These are phyloP conservation scores for Pantelozetes paolii DNA, from an alignment of 2,888 invertebrate genomes.

Conservation along the genomic window DNA sequence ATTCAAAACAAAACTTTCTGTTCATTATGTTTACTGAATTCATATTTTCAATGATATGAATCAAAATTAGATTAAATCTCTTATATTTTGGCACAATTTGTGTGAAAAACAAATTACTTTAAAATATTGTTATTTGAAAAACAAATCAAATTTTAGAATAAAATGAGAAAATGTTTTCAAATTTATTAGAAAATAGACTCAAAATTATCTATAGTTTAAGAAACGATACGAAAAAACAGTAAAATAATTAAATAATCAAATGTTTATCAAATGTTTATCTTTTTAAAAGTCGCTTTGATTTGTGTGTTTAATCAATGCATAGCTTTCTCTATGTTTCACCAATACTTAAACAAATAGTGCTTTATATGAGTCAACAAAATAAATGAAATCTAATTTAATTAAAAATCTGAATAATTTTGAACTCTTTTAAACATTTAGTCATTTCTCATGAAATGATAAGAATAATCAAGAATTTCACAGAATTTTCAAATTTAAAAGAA, in stretches of 20 bases:
- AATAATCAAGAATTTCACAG: background rate
- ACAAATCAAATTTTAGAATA: too few species aligned
- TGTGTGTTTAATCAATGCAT: background rate
- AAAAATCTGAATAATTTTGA: background rate
- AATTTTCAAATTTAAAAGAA: background rate
- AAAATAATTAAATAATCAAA: background rate
- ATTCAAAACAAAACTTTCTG: background rate
- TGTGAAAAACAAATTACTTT: too few species aligned
- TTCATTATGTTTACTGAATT: background rate
- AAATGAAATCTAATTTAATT: background rate
- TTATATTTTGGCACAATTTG: too few species aligned
- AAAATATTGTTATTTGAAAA: too few species aligned
- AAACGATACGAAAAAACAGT: background rate
- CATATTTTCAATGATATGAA: too few species aligned
- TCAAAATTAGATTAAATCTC: too few species aligned
- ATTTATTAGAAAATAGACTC: too few species aligned
- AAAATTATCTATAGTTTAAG: too few species aligned
- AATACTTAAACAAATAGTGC: background rate
- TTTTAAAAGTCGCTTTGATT: background rate
- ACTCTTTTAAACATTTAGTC: background rate
- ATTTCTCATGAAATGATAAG: background rate
- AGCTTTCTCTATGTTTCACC: background rate
- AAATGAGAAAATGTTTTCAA: too few species aligned
- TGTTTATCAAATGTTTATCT: background rate
- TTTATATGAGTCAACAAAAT: background rate